phyloP scores from a whole-genome alignment of 2,888 invertebrate species.

The Marasmarcha lunaedactyla region DNA sequence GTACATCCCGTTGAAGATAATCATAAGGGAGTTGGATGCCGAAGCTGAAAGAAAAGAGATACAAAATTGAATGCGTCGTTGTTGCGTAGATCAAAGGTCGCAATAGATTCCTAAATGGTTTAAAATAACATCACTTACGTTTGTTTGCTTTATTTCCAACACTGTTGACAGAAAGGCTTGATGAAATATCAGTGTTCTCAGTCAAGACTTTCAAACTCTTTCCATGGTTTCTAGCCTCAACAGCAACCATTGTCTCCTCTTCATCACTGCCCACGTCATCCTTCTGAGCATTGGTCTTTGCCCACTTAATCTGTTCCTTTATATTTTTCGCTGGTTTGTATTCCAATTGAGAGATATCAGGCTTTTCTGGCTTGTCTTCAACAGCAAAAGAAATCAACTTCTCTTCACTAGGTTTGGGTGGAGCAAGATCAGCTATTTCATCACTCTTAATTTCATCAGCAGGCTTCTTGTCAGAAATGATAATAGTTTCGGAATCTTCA shows the following conservation, averaged over 20 bases:
- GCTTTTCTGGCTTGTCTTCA: slow-evolving; percentile 56
- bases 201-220: slow-evolving; percentile 46
- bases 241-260: slow-evolving; percentile 72
- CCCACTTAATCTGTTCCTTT: slow-evolving; percentile 65
- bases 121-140: no score
- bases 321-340: slow-evolving; percentile 60
- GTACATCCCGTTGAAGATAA: slow-evolving; percentile 82
- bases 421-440: slow-evolving; percentile 38
- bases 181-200: slow-evolving; percentile 63
- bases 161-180: slow-evolving; percentile 72
- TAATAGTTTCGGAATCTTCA: slow-evolving; percentile 31
- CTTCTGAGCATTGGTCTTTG: slow-evolving; percentile 60
- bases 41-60: slow-evolving; percentile 29
- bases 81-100: no score
- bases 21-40: slow-evolving; percentile 69
- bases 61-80: not conserved
- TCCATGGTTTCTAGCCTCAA: slow-evolving; percentile 65
- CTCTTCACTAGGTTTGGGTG: slow-evolving; percentile 59
- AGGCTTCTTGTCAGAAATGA: slow-evolving; percentile 35
- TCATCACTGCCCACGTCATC: slow-evolving; percentile 50
- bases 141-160: slow-evolving; percentile 62
- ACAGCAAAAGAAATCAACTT: slow-evolving; percentile 65
- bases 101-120: no score
- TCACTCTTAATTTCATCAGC: slow-evolving; percentile 27
- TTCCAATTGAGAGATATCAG: slow-evolving; percentile 37